Evolutionary conservation across 2,113 vertebrate species (phyloP).

Genomic region (Microcebus murinus): DNA sequence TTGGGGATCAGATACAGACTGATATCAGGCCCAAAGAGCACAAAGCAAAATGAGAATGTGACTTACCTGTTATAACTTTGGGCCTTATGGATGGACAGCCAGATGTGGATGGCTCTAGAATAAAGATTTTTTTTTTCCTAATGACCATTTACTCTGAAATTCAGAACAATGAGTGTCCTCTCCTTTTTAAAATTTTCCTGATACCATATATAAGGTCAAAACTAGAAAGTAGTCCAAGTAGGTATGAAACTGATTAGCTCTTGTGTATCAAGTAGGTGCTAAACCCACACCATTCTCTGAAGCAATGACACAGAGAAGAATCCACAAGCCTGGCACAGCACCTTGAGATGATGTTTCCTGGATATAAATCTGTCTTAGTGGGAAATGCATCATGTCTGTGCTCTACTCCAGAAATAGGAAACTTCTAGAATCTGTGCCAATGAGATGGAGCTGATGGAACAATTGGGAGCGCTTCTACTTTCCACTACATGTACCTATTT

Average conservation of each 20-base stretch:
- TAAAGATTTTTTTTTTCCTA: not conserved
- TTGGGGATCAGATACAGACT: constrained; percentile 1
- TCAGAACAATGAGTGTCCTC: not conserved
- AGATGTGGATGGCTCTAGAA: not conserved
- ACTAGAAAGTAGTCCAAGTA: not conserved
- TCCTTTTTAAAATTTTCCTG: not conserved
- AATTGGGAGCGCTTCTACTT: not conserved
- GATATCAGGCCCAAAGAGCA: not conserved
- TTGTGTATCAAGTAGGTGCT: no score
- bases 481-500: not conserved
- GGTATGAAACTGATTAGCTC: not conserved
- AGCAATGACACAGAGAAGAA: not conserved
- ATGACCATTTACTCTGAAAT: not conserved
- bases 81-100: not conserved
- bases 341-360: not conserved
- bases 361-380: not conserved
- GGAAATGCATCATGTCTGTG: not conserved
- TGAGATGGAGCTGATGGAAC: not conserved
- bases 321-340: not conserved
- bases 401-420: not conserved
- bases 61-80: not conserved
- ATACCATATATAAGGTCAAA: not conserved
- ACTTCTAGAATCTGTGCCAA: not conserved
- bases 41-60: not conserved
- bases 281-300: not conserved